Evolutionary conservation across 2,113 vertebrate genomes (phyloP), one percentile per base, ranked within the genome.

Genomic region (Salvelinus sp.): DNA sequence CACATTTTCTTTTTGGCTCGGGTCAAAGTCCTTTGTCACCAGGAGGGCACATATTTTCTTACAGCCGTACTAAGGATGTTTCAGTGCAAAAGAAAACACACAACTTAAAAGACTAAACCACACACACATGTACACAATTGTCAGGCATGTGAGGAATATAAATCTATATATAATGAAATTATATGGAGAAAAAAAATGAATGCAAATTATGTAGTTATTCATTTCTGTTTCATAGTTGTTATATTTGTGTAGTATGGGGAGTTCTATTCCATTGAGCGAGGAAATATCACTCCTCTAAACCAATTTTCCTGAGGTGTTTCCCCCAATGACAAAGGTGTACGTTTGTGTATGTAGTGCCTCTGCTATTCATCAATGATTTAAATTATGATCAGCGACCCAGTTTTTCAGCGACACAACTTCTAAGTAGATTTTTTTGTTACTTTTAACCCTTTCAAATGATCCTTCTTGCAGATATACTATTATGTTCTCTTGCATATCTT

Each of bases 221-320:
- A 88, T 90, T 91, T 87, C 79, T 93, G 88, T 92, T 86, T 85
- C 88, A 91, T 91, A 87, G 87, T 84, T 79, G 88, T 91, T 69
- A 89, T 91, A 88, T 88, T 85, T 83, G 84, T 88, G 86, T 86
- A 88, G 84, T 87, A 67, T 80, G 82, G 82, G 77, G 79, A 81
- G 70, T 72, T 87, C 78, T 87, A 85, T 90, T 87, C 78, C 82
- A 85, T 75, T 33, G 69, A 68, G 58, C 73, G 80, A 69, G 77
- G 76, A 74, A 77, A 78, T 83, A 82, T 89, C 66, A 65, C 33
- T 83, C 81, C 38, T 33, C 33, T 10, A 38, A 38, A 10, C 38
- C 38, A 9, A 9, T 79, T 77, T 57, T 54, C 6, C 33, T 38
- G 33, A 38, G 28, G 16, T 60, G 50, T 79, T 75, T 50, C 69